Evolutionary conservation across 2,888 invertebrate species (phyloP).

Genomic region (Epistrophe grossulariae): DNA sequence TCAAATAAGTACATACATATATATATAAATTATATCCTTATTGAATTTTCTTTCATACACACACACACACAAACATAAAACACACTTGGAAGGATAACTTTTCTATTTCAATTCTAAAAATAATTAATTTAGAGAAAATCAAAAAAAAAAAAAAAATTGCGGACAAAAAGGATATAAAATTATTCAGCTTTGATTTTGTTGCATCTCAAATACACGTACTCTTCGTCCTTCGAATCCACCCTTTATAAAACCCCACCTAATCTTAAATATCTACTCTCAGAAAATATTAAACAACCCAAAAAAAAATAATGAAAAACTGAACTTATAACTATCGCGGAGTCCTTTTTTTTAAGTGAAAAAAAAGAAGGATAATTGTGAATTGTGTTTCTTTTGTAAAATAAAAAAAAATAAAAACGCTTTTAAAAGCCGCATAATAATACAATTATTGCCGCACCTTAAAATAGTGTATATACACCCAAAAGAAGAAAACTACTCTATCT

Average conservation of each 20-base stretch:
- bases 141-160: not conserved
- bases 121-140: constrained; percentile 5
- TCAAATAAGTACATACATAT: constrained; percentile 76
- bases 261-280: constrained; percentile 36
- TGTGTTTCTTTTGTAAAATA: constrained; percentile 43
- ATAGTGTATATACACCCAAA: constrained; percentile 74
- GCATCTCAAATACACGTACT: constrained; percentile 49
- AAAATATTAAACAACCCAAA: constrained; percentile 14
- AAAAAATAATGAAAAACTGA: constrained; percentile 6
- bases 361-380: constrained; percentile 49
- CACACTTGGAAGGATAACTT: constrained; percentile 49
- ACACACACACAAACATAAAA: constrained; percentile 27
- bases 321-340: constrained; percentile 38
- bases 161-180: constrained; percentile 9
- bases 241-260: constrained; percentile 71
- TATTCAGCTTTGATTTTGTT: constrained; percentile 48
- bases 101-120: not conserved
- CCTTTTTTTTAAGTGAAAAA: constrained; percentile 16
- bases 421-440: constrained; percentile 66
- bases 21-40: constrained; percentile 45
- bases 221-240: constrained; percentile 70
- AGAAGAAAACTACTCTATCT: constrained; percentile 69
- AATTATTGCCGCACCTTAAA: constrained; percentile 76
- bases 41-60: constrained; percentile 68
- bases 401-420: constrained; percentile 21